These are phyloP conservation scores for Ictidomys tridecemlineatus DNA, from an alignment of 2,113 vertebrate species.

Conservation along the genomic window DNA sequence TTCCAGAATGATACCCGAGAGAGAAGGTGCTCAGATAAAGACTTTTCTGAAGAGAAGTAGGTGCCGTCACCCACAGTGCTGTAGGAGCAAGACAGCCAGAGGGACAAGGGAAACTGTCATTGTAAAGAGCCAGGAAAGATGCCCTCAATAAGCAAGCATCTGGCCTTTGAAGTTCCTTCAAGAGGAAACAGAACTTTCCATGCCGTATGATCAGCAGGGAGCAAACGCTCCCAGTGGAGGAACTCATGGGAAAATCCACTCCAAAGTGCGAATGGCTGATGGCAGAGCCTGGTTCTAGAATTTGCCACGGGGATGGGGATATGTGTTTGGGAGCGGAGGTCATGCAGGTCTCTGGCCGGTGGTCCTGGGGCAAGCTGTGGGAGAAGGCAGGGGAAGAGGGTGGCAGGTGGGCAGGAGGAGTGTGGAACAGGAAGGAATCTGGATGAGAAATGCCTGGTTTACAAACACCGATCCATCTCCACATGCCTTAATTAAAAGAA, in stretches of 20 bases:
- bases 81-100: neutral
- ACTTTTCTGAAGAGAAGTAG: neutral
- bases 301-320: rapidly evolving
- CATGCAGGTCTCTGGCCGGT: neutral
- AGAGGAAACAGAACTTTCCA: neutral
- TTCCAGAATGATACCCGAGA: neutral
- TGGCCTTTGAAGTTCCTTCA: neutral
- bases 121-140: neutral
- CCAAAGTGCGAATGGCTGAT: neutral
- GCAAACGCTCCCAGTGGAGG: neutral
- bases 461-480: constrained; percentile 39
- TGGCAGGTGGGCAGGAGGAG: neutral
- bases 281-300: neutral
- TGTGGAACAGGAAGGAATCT: neutral
- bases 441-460: constrained; percentile 40
- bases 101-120: neutral
- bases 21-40: neutral
- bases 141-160: too few relatives aligned
- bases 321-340: neutral
- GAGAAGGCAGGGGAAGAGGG: neutral
- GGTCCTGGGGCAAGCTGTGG: neutral
- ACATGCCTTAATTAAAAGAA: constrained; percentile 60
- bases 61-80: neutral
- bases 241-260: neutral
- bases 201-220: neutral